A percentile compares a stretch with the other conserved stretches of the same genome.
Evolutionary conservation across 64 coral and sea anemone genomes (phyloP).

Genomic region (Hydrozoanthus tunicans): DNA sequence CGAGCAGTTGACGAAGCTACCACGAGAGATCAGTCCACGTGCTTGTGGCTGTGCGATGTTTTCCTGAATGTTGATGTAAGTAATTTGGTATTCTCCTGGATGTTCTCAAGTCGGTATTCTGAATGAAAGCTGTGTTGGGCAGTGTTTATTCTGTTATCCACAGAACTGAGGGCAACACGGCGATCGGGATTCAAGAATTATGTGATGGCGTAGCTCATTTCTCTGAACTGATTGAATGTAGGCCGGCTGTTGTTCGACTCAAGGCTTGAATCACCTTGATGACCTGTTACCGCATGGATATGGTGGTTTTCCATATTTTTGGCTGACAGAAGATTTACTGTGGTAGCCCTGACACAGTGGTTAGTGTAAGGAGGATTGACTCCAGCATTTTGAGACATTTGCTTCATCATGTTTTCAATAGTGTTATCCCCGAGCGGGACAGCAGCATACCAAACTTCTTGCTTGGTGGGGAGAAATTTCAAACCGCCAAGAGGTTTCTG

Average conservation of each 20-base stretch:
- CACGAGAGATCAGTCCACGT: neutral
- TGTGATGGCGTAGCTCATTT: no score
- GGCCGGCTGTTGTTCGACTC: constrained; percentile 37
- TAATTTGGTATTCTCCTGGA: neutral
- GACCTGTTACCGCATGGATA: constrained; percentile 7
- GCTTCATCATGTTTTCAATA: constrained; percentile 25
- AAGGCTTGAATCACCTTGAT: neutral
- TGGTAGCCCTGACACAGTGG: constrained; percentile 30
- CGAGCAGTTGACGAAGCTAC: neutral
- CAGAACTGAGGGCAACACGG: no score
- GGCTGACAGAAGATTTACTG: neutral
- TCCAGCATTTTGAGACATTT: neutral
- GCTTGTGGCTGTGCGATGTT: neutral
- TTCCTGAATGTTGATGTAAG: neutral
- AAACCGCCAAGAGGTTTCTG: neutral
- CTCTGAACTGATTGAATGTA: neutral
- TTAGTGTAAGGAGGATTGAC: constrained; percentile 28
- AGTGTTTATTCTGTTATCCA: no score
- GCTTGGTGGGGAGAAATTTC: constrained; percentile 5
- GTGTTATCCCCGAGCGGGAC: neutral
- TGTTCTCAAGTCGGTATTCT: neutral
- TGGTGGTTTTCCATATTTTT: constrained; percentile 7
- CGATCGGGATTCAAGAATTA: neutral
- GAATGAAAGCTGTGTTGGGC: neutral
- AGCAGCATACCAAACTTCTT: constrained; percentile 21